These are phyloP conservation scores for Dinocampus coccinellae DNA, from an alignment of 2,888 invertebrate genomes.

Conservation along the genomic window DNA sequence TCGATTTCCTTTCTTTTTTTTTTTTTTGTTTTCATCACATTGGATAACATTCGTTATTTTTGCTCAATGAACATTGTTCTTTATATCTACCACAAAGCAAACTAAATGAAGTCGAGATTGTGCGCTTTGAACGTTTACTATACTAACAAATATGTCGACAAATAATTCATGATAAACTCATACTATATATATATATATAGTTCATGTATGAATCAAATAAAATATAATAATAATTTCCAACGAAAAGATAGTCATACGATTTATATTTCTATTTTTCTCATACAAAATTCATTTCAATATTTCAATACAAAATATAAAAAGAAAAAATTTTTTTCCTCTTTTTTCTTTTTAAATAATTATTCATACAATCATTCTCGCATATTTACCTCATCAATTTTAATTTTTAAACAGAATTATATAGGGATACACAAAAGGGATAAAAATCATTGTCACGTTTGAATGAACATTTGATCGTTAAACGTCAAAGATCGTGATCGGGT, in stretches of 20 bases:
- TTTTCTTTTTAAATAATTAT: not conserved
- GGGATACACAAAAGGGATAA: not conserved
- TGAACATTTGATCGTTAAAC: conserved; percentile 17
- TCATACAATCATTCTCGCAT: not conserved
- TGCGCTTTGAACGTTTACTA: not conserved
- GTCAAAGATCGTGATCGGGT: conserved; percentile 18
- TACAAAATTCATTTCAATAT: not conserved
- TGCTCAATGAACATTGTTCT: conserved; percentile 23
- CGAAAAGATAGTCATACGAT: not conserved
- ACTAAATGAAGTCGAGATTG: conserved; percentile 2
- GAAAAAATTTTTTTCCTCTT: no score
- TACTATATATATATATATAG: not conserved
- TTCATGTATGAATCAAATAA: not conserved
- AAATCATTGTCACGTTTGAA: conserved; percentile 21
- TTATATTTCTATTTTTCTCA: not conserved
- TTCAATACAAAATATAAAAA: not conserved
- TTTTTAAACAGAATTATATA: not conserved
- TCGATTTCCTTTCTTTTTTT: no score
- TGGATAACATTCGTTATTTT: conserved; percentile 20
- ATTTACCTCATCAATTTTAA: not conserved
- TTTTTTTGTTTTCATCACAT: not conserved
- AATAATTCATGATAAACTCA: not conserved
- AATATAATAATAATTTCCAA: not conserved
- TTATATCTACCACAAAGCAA: conserved; percentile 8
- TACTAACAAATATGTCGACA: not conserved